Percentiles rank a stretch among this genome's conserved stretches.
These are phyloP conservation scores for Polyodon spathula DNA, from an alignment of 2,113 vertebrate species.

Conservation along the genomic window DNA sequence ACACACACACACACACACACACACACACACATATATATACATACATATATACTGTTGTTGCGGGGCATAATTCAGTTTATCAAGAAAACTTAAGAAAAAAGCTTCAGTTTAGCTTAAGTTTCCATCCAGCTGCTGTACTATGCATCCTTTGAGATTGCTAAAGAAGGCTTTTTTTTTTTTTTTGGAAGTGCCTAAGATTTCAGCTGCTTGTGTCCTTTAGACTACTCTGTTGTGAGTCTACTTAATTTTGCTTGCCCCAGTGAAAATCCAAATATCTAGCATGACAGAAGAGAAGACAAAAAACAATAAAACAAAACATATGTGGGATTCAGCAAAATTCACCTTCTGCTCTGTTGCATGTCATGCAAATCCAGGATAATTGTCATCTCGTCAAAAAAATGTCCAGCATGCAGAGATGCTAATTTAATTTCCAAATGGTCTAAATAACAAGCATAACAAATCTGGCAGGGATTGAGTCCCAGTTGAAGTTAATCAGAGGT, in stretches of 20 bases:
- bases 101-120: too few species aligned
- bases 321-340: slow-evolving; percentile 13
- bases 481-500: slow-evolving; percentile 49
- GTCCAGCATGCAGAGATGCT: slow-evolving; percentile 37
- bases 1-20: too few species aligned
- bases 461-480: slow-evolving; percentile 46
- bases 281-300: slow-evolving; percentile 26
- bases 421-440: slow-evolving; percentile 48
- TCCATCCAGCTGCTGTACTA: slow-evolving; percentile 56
- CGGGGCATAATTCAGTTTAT: background rate
- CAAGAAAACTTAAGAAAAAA: too few species aligned
- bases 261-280: slow-evolving; percentile 29
- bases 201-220: slow-evolving; percentile 25
- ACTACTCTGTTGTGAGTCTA: slow-evolving; percentile 24
- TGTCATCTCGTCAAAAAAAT: slow-evolving; percentile 47
- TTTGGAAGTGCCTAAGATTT: slow-evolving; percentile 17
- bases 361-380: slow-evolving; percentile 38
- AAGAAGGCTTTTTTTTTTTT: slow-evolving; percentile 35
- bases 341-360: slow-evolving; percentile 22
- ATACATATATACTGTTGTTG: background rate
- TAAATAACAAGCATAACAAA: slow-evolving; percentile 50
- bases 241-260: slow-evolving; percentile 41
- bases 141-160: slow-evolving; percentile 50
- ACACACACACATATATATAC: too few species aligned
- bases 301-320: slow-evolving; percentile 15